These are phyloP conservation scores for Meriones psammophilus DNA, from an alignment of 2,797 vertebrate genomes.

Conservation along the genomic window DNA sequence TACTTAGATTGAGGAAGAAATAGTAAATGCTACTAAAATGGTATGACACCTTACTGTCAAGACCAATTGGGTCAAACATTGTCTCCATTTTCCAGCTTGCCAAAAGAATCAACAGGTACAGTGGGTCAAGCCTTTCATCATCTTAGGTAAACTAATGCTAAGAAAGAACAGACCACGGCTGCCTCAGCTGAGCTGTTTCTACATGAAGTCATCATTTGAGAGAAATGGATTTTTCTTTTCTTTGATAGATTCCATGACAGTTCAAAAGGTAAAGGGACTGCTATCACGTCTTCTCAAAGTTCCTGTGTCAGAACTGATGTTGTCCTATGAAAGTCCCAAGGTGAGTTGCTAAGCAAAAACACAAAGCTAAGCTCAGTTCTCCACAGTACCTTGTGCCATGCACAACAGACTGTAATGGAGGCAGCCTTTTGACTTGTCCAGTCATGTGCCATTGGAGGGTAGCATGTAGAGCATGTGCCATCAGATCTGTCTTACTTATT, in stretches of 20 bases:
- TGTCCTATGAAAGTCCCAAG: constrained; percentile 94
- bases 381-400: background rate
- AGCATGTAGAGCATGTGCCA: background rate
- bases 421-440: background rate
- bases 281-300: constrained; percentile 93
- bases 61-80: constrained; percentile 83
- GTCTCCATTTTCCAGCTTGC: background rate
- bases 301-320: constrained; percentile 90
- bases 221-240: constrained; percentile 54
- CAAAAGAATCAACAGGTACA: background rate
- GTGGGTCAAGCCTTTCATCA: background rate
- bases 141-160: background rate
- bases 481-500: background rate
- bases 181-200: background rate
- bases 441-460: background rate
- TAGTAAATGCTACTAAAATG: background rate
- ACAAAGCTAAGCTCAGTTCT: background rate
- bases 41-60: constrained; percentile 59
- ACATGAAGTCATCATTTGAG: background rate
- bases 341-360: constrained; percentile 86
- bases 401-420: background rate
- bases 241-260: constrained; percentile 93
- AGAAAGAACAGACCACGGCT: background rate
- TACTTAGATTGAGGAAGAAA: constrained; percentile 20
- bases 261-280: constrained; percentile 96